Percentiles rank a stretch among this genome's conserved stretches.
phyloP scores from a whole-genome alignment of 2,113 vertebrate genomes.

The Amazona vittata region DNA sequence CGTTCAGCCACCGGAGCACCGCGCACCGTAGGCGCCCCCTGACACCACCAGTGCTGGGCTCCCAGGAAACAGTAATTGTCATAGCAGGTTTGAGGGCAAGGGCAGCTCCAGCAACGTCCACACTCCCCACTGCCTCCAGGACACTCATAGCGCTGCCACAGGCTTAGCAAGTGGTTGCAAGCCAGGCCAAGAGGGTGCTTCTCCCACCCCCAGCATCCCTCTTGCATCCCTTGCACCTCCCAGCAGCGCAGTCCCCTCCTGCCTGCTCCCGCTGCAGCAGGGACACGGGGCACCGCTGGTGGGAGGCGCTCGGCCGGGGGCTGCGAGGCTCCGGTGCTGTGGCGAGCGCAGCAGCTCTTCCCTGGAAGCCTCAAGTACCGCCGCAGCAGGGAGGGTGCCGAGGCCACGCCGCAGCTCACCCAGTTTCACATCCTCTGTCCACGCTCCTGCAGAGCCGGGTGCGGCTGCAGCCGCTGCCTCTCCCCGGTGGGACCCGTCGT shows the following conservation, averaged over 20 bases:
- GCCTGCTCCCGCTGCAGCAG: not conserved
- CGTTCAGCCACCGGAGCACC: fast-evolving
- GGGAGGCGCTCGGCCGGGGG: not conserved
- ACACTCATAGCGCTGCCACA: fast-evolving
- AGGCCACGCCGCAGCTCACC: not conserved
- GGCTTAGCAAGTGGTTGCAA: not conserved
- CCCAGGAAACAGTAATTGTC: not conserved
- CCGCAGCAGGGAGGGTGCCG: not conserved
- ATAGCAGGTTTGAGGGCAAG: fast-evolving
- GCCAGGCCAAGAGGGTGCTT: not conserved
- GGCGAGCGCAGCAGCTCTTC: not conserved
- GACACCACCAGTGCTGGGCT: not conserved
- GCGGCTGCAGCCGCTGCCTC: not conserved
- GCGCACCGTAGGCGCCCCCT: not conserved
- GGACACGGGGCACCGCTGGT: too few species aligned
- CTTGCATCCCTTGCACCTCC: not conserved
- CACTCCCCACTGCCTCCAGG: fast-evolving
- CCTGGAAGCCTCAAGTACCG: fast-evolving
- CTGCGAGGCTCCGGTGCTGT: fast-evolving
- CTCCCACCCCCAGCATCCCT: not conserved
- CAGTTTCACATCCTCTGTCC: not conserved
- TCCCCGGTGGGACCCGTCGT: fast-evolving
- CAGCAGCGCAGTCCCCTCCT: fast-evolving
- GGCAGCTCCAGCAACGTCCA: not conserved
- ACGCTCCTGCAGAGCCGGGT: fast-evolving